A percentile compares a stretch with the other conserved stretches of the same genome.
Conservation (phyloP, 2,888 invertebrate species). For the Idaea straminata region DNA sequence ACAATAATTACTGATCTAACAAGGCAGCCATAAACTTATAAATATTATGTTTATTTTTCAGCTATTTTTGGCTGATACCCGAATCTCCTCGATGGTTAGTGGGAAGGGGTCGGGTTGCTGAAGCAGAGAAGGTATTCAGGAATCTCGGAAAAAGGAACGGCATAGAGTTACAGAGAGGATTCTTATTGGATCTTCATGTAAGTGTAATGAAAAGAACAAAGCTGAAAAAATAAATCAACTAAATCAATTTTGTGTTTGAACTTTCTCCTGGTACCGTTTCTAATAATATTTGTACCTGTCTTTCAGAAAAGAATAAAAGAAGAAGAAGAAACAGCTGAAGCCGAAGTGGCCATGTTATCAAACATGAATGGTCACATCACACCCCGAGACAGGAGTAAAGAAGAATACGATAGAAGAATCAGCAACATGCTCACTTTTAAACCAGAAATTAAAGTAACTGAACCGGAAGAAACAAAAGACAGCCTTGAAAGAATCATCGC, state of each 20-base stretch:
- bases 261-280: not conserved
- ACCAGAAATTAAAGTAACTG: constrained; percentile 52
- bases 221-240: too few species aligned
- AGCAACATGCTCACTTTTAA: constrained; percentile 66
- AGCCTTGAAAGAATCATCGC: constrained; percentile 53
- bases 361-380: constrained; percentile 52
- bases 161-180: constrained; percentile 76
- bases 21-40: too few species aligned
- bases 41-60: constrained; percentile 39
- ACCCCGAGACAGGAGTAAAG: constrained; percentile 40
- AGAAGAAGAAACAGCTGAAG: constrained; percentile 45
- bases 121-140: constrained; percentile 83
- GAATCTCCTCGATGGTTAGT: constrained; percentile 86
- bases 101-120: constrained; percentile 82
- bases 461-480: constrained; percentile 47
- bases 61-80: constrained; percentile 84
- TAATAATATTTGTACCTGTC: not conserved
- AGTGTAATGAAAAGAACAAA: constrained; percentile 27
- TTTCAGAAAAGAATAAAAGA: constrained; percentile 66
- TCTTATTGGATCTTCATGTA: constrained; percentile 82
- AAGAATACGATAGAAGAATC: constrained; percentile 56
- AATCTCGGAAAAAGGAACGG: constrained; percentile 82
- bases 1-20: too few species aligned
- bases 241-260: not conserved
- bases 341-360: constrained; percentile 46